Conservation (phyloP, 2,113 vertebrate species). For the Pogonocichla stellata region DNA sequence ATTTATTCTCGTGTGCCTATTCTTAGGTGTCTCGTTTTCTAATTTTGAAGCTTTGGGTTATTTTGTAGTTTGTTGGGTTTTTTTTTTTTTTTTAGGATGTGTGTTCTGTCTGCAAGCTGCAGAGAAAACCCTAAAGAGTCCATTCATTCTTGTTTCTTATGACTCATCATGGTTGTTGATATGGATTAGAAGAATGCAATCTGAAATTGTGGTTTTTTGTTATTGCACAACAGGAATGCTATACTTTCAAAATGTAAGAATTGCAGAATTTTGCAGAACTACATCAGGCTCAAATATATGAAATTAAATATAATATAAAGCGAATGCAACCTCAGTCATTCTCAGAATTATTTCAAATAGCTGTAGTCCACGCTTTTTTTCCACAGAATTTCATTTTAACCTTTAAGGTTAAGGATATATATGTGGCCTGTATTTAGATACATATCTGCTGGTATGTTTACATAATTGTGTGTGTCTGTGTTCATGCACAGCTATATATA, state of each 20-base stretch:
- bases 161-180: not conserved
- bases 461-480: not conserved
- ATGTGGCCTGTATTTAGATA: not conserved
- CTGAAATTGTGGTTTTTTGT: not conserved
- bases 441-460: not conserved
- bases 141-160: not conserved
- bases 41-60: not conserved
- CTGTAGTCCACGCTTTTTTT: accelerated
- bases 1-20: not conserved
- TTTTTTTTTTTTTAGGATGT: not conserved
- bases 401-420: not conserved
- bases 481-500: not conserved
- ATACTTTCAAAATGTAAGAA: not conserved
- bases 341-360: not conserved
- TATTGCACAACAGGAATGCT: not conserved
- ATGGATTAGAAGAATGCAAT: not conserved
- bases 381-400: not conserved
- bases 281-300: not conserved
- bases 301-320: not conserved
- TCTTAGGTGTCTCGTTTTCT: not conserved
- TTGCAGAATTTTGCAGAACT: not conserved
- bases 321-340: not conserved
- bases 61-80: not conserved
- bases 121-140: not conserved
- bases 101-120: not conserved